Evolutionary conservation across 2,888 invertebrate genomes (phyloP).

Genomic region (Rhogogaster chlorosoma): DNA sequence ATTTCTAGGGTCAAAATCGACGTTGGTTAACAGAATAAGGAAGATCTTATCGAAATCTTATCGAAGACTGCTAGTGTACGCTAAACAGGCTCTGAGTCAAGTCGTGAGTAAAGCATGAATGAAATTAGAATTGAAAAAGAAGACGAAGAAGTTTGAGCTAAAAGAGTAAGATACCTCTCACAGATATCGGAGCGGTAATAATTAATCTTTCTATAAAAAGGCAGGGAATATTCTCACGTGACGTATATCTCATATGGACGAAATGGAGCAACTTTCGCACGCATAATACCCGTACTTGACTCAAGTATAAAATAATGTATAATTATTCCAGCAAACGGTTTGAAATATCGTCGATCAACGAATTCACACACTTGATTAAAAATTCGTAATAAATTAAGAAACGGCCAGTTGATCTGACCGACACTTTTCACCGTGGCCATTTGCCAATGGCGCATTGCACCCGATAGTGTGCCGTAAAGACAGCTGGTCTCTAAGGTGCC

Average conservation of each 20-base stretch:
- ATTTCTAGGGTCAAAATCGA: neutral
- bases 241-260: neutral
- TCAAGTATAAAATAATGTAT: neutral
- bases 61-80: neutral
- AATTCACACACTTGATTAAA: neutral
- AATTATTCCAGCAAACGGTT: neutral
- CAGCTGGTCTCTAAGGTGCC: slow-evolving; percentile 18
- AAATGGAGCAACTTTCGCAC: slow-evolving; percentile 38
- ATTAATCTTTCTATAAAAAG: neutral
- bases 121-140: neutral
- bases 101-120: neutral
- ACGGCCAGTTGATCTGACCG: slow-evolving; percentile 54
- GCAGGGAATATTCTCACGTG: neutral
- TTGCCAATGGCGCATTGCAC: slow-evolving; percentile 60
- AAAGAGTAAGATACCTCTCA: neutral
- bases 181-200: neutral
- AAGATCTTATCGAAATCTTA: neutral
- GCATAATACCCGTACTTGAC: neutral
- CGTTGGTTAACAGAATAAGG: neutral
- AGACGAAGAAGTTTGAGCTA: neutral
- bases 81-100: neutral
- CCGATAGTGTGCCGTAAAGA: neutral
- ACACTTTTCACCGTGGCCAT: slow-evolving; percentile 62
- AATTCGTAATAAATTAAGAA: neutral
- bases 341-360: neutral